Conservation (phyloP, 2,113 vertebrate genomes). For the Dicentrarchus labrax region DNA sequence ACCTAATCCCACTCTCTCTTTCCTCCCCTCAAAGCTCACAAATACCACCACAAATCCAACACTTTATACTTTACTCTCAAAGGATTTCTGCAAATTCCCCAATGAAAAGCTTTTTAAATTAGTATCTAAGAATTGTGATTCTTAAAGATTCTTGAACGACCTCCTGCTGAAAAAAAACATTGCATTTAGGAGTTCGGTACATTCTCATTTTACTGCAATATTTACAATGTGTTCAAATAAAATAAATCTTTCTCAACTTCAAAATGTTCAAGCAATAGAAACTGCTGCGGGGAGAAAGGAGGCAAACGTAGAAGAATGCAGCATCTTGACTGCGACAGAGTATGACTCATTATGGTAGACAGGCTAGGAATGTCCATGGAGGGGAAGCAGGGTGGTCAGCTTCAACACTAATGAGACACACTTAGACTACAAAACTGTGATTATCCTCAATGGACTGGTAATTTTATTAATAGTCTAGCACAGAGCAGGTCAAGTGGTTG, state of each 20-base stretch:
- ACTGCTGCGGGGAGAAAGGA: constrained; percentile 22
- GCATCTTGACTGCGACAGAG: constrained; percentile 26
- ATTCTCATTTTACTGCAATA: constrained; percentile 31
- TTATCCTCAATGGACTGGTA: background rate
- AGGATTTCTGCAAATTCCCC: background rate
- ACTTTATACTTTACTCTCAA: background rate
- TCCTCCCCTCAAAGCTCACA: constrained; percentile 14
- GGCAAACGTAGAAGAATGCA: constrained; percentile 24
- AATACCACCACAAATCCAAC: constrained; percentile 11
- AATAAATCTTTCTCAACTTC: constrained; percentile 19
- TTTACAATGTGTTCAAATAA: constrained; percentile 42
- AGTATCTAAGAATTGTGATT: constrained; percentile 17
- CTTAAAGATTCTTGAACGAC: constrained; percentile 21
- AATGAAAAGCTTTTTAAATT: constrained; percentile 16
- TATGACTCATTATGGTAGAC: constrained; percentile 31
- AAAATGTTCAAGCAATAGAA: constrained; percentile 10
- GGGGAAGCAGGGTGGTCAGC: constrained; percentile 8
- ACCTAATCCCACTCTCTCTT: background rate
- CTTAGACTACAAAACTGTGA: background rate
- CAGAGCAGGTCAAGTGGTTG: background rate
- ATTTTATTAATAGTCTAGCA: constrained; percentile 19
- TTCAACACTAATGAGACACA: constrained; percentile 15
- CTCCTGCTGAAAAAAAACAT: background rate
- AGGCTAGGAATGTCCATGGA: background rate
- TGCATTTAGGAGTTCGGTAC: constrained; percentile 4